Conservation (phyloP, 2,888 invertebrate genomes). For the Cryptophagus acutangulus region DNA sequence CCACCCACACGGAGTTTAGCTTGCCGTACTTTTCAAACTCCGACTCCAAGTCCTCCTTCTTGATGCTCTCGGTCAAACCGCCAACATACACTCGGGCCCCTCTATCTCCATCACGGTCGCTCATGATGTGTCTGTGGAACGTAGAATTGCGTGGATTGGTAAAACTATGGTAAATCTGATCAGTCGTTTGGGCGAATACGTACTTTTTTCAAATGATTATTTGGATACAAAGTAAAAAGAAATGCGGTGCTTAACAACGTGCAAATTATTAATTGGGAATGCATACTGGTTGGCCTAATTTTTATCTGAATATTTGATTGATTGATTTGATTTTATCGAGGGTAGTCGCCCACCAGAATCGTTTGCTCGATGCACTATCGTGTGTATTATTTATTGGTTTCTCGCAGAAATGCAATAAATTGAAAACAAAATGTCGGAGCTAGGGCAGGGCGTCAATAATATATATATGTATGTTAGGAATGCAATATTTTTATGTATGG, state of each 20-base stretch:
- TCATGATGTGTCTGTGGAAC: conserved; percentile 46
- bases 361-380: too few relatives aligned
- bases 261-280: conserved; percentile 27
- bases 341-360: too few relatives aligned
- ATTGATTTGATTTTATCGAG: too few relatives aligned
- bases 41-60: conserved; percentile 86
- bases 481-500: conserved; percentile 21
- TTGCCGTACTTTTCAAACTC: conserved; percentile 91
- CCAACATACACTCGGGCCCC: conserved; percentile 86
- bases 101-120: conserved; percentile 42
- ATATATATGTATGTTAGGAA: conserved; percentile 27
- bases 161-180: conserved; percentile 19
- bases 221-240: conserved; percentile 30
- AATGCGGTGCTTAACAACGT: conserved; percentile 26
- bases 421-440: conserved; percentile 44
- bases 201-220: conserved; percentile 35
- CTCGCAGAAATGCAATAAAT: too few relatives aligned
- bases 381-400: too few relatives aligned
- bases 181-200: conserved; percentile 46
- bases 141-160: conserved; percentile 40
- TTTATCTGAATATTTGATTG: too few relatives aligned
- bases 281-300: conserved; percentile 27
- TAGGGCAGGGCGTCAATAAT: conserved; percentile 38
- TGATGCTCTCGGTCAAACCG: conserved; percentile 80
- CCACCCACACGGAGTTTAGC: conserved; percentile 88